A percentile compares a stretch with the other conserved stretches of the same genome.
Conservation (phyloP, 1,140 invertebrate genomes). For the Heliconius nattereri region DNA sequence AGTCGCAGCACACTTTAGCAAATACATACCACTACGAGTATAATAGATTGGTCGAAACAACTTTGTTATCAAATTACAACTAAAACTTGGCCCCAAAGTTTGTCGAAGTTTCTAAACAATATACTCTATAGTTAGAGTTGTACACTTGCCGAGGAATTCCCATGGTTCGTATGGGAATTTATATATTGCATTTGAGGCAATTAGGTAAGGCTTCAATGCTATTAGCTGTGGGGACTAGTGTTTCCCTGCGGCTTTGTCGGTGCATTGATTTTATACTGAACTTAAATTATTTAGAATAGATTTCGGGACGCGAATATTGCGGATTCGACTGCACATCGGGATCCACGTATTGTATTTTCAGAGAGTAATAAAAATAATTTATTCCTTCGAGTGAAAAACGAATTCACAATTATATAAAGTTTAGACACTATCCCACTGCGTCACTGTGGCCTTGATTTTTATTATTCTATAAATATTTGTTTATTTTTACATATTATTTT, state of each 20-base stretch:
- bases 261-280: background rate
- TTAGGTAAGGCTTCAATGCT: background rate
- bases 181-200: conserved; percentile 11
- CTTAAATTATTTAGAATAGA: background rate
- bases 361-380: no score
- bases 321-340: no score
- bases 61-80: conserved; percentile 27
- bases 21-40: background rate
- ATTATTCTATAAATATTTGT: no score
- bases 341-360: no score
- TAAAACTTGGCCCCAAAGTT: conserved; percentile 15
- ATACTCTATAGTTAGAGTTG: background rate
- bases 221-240: background rate
- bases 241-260: background rate
- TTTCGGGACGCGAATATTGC: no score
- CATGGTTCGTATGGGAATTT: conserved; percentile 15
- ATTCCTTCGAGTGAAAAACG: no score
- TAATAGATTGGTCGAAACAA: conserved; percentile 16
- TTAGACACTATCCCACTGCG: no score
- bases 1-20: background rate
- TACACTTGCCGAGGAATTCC: conserved; percentile 16
- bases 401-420: no score
- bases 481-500: no score
- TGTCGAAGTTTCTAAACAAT: conserved; percentile 22
- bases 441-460: no score